These are phyloP conservation scores for Trilocha varians DNA, from an alignment of 2,888 invertebrate genomes.

Conservation along the genomic window DNA sequence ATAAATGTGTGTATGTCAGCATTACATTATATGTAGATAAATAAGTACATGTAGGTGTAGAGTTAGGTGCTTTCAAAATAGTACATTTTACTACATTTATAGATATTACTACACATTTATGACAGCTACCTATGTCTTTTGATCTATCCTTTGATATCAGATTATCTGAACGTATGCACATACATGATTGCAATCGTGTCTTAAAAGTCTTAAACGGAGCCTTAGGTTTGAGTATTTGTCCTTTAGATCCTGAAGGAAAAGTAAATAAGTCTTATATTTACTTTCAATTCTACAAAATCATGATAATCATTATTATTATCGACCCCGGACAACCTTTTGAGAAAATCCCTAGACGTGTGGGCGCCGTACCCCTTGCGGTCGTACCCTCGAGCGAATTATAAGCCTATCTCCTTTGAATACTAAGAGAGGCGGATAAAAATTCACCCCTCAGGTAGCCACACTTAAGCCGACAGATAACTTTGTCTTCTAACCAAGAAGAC, in stretches of 20 bases:
- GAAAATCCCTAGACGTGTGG: slow-evolving; percentile 36
- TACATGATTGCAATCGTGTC: no score
- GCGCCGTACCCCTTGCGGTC: slow-evolving; percentile 42
- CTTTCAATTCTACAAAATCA: slow-evolving; percentile 28
- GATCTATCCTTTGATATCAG: no score
- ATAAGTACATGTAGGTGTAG: background rate
- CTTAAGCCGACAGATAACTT: slow-evolving; percentile 61
- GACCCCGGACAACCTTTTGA: slow-evolving; percentile 25
- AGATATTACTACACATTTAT: no score
- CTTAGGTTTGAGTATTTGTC: no score
- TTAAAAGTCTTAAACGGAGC: no score
- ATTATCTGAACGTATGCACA: no score
- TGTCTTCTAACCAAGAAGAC: slow-evolving; percentile 35
- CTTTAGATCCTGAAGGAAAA: no score
- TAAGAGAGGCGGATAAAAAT: slow-evolving; percentile 58
- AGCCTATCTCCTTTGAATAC: slow-evolving; percentile 57
- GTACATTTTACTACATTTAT: no score
- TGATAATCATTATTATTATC: no score
- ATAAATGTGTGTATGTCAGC: slow-evolving; percentile 1
- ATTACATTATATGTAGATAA: background rate
- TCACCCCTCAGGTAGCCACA: slow-evolving; percentile 57
- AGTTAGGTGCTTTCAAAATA: background rate
- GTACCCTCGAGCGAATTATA: slow-evolving; percentile 59
- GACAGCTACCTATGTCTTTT: no score
- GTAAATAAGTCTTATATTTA: no score